Percentiles rank a stretch among this genome's conserved stretches.
Conservation (phyloP, 2,113 vertebrate species). For the Machaerirhynchus nigripectus region DNA sequence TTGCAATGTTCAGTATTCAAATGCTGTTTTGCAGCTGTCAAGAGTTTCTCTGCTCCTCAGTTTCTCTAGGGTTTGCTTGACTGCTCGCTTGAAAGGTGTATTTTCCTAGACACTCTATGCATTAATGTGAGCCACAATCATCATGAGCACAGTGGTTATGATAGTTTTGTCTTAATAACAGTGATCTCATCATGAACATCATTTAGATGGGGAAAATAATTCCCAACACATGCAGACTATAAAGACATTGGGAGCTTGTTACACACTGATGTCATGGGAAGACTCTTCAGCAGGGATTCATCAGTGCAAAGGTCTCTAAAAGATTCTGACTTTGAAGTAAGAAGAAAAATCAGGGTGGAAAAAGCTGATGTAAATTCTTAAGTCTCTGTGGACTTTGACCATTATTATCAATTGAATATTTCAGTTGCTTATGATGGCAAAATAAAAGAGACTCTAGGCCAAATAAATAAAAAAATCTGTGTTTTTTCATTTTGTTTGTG, state of each 20-base stretch:
- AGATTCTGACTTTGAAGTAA: background rate
- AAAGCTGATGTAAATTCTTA: background rate
- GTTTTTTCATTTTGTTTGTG: background rate
- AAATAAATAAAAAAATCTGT: background rate
- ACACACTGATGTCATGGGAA: constrained; percentile 42
- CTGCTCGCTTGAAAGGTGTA: background rate
- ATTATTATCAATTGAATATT: background rate
- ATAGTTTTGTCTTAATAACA: constrained; percentile 3
- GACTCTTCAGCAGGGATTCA: constrained; percentile 10
- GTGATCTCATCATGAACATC: constrained; percentile 25
- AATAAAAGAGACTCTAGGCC: background rate
- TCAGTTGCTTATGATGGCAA: background rate
- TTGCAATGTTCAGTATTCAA: background rate
- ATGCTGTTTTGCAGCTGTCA: background rate
- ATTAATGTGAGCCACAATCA: background rate
- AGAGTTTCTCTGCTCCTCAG: background rate
- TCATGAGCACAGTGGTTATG: background rate
- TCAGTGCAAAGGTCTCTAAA: constrained; percentile 2
- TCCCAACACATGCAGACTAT: background rate
- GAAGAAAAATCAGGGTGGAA: background rate
- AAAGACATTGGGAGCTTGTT: constrained; percentile 19
- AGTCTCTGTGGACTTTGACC: background rate
- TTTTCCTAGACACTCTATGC: background rate
- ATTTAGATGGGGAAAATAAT: constrained; percentile 5
- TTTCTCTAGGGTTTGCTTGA: constrained; percentile 1